Base-by-base conservation (phyloP, 2,888 invertebrate species). In the Minunthozetes semirufus region DNA sequence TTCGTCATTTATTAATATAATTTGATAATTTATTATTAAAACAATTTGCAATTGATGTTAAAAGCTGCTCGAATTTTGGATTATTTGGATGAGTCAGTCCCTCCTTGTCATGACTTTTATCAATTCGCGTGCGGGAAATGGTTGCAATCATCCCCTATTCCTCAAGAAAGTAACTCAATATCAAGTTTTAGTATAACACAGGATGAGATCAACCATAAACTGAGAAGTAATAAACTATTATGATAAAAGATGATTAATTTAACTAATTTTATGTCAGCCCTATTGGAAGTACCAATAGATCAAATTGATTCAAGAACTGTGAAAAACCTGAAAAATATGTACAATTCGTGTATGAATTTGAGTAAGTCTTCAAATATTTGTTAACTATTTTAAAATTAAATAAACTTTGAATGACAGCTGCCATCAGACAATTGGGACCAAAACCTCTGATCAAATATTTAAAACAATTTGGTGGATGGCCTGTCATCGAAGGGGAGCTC, bases 41-140 rank as follows among this genome's bases (percentile, higher is more conserved):
- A n/a, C n/a, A n/a, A n/a, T n/a, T n/a, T n/a, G n/a, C n/a, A n/a
- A n/a, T n/a, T n/a, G n/a, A n/a, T n/a, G 19, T 68, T 11, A 17
- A 68, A 29, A 68, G 68, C 68, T 22, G 19, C 42, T 3, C 42
- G 22, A 4, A 38, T 68, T 22, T 5, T 68, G 22, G 22, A 42
- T 17, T 68, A 42, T 15, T 19, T 68, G 19, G 68, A 68, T 46
- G 22, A 68, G 9, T 68, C 68, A 13, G 68, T 68, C 0, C 3
- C 42, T 38, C 68, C 68, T 5, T 68, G 68, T 33, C n/a, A 68
- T 42, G 42, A 68, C 15, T 68, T 68, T 13, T 68, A 68, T 13
- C n/a, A 25, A 13, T 68, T 68, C 33, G 9, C 68, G 2, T 68
- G 68, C 25, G 68, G 68, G 1, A 42, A 42, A 68, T 68, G 68